Evolutionary conservation across 2,113 vertebrate species (phyloP).

Genomic region (Corythornis vintsioides): DNA sequence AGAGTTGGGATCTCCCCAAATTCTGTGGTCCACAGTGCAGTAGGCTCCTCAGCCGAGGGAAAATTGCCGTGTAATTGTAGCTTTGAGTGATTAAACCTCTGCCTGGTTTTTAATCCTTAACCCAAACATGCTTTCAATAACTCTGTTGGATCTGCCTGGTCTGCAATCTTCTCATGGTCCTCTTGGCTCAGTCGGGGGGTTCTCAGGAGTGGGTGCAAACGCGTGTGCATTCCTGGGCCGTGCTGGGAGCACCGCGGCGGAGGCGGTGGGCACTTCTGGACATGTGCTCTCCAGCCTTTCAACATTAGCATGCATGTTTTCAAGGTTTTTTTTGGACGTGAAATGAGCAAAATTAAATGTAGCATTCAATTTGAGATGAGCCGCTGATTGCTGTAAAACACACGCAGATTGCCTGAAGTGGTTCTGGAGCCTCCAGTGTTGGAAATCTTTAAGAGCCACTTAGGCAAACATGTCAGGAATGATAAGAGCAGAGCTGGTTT

Average conservation of each 20-base stretch:
- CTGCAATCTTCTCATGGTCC: background rate
- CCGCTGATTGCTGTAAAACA: slow-evolving; percentile 37
- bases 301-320: background rate
- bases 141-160: background rate
- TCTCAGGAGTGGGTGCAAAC: background rate
- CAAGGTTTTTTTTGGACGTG: background rate
- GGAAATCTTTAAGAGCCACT: slow-evolving; percentile 46
- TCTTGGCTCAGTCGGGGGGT: background rate
- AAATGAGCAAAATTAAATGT: slow-evolving; percentile 52
- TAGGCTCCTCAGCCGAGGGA: background rate
- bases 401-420: slow-evolving; percentile 37
- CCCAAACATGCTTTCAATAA: background rate
- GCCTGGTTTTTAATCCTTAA: background rate
- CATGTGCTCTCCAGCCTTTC: background rate
- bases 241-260: background rate
- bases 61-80: background rate
- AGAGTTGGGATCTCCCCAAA: background rate
- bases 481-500: slow-evolving; percentile 17
- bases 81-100: background rate
- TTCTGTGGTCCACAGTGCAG: background rate
- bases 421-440: slow-evolving; percentile 18
- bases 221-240: background rate
- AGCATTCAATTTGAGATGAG: slow-evolving; percentile 53
- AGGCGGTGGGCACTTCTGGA: background rate
- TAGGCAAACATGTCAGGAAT: slow-evolving; percentile 51